Percentiles rank a stretch among this genome's conserved stretches.
phyloP scores from a whole-genome alignment of 53 echinoderm and acorn worm species.

The Henricia sp. region DNA sequence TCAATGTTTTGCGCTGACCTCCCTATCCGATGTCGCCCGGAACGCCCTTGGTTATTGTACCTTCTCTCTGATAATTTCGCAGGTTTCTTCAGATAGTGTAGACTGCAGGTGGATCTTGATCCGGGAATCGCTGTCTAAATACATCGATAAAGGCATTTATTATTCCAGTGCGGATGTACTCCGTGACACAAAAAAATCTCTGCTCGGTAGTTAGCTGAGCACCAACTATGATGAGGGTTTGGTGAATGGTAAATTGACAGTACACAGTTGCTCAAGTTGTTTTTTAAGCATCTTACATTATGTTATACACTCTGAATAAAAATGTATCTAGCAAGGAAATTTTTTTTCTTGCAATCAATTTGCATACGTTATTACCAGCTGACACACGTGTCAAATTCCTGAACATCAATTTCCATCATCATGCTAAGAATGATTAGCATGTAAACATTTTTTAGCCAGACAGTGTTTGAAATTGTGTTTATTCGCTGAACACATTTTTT shows the following conservation, averaged over 20 bases:
- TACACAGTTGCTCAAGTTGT: neutral
- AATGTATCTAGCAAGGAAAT: neutral
- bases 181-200: constrained; percentile 19
- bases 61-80: too few species aligned
- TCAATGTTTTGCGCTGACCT: neutral
- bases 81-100: constrained; percentile 3
- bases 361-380: neutral
- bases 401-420: constrained; percentile 1
- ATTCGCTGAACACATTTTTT: too few species aligned
- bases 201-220: constrained; percentile 19
- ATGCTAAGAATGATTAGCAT: too few species aligned
- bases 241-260: neutral
- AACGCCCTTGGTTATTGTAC: neutral
- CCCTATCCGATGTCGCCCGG: neutral
- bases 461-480: too few species aligned
- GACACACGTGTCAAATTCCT: neutral
- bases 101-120: neutral
- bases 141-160: constrained; percentile 1
- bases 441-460: too few species aligned
- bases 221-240: neutral
- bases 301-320: neutral
- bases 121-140: constrained; percentile 3
- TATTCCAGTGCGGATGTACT: constrained; percentile 9
- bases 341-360: neutral
- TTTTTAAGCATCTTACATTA: too few species aligned